Evolutionary conservation across 1,140 invertebrate species (phyloP).

Genomic region (Anthonomus grandis): DNA sequence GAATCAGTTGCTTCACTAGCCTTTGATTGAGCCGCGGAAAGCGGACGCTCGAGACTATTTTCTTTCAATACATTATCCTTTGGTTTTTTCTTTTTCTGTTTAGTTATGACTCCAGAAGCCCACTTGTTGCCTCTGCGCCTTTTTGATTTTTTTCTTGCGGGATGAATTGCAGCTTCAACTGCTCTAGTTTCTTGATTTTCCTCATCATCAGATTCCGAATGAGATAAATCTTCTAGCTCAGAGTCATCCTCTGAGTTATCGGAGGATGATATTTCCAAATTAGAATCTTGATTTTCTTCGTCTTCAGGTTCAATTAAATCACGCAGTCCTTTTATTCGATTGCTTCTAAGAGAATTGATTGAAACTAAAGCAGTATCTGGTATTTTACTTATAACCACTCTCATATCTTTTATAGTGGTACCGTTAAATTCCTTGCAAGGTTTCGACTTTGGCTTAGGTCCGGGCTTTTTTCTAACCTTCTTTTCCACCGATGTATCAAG

Average conservation of each 20-base stretch:
- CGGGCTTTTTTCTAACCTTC: conserved; percentile 23
- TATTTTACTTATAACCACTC: conserved; percentile 35
- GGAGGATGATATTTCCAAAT: background rate
- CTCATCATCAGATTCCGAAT: conserved; percentile 8
- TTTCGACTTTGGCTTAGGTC: conserved; percentile 23
- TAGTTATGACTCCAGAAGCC: conserved; percentile 30
- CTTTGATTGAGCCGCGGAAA: background rate
- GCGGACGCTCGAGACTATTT: conserved; percentile 4
- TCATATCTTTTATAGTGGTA: conserved; percentile 29
- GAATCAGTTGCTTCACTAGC: background rate
- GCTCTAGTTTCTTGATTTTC: conserved; percentile 11
- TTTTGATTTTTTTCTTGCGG: conserved; percentile 14
- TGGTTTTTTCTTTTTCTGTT: conserved; percentile 24
- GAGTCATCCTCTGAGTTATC: conserved; percentile 8
- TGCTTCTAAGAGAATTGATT: conserved; percentile 15
- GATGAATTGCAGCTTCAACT: background rate
- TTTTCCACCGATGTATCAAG: background rate
- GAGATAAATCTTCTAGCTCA: conserved; percentile 14
- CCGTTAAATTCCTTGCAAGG: background rate
- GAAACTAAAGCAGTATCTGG: conserved; percentile 17
- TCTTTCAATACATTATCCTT: conserved; percentile 2
- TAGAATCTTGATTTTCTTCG: conserved; percentile 5
- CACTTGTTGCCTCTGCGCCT: conserved; percentile 24
- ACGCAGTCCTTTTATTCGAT: too few relatives aligned
- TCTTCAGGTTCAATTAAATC: conserved; percentile 4